Evolutionary conservation across 2,113 vertebrate species (phyloP).

Genomic region (Triplophysa dalaica): DNA sequence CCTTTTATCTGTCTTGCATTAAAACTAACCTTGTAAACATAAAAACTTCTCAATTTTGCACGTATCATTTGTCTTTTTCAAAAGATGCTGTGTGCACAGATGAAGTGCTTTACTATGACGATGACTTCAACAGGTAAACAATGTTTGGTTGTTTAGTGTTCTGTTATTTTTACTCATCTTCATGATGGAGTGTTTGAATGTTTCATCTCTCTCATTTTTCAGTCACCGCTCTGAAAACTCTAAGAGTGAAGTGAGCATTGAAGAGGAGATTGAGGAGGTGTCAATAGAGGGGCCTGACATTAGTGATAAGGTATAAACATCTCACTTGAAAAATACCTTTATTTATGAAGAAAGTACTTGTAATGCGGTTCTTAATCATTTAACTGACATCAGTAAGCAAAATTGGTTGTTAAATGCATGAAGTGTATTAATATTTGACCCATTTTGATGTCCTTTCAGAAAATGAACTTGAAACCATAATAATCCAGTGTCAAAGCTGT

Average conservation of each 20-base stretch:
- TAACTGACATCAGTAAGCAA: too few relatives aligned
- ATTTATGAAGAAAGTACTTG: too few relatives aligned
- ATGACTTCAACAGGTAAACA: conserved; percentile 92
- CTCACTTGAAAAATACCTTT: background rate
- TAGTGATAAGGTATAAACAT: conserved; percentile 80
- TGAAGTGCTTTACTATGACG: conserved; percentile 84
- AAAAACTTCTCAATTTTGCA: background rate
- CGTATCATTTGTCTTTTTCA: background rate
- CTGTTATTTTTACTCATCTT: background rate
- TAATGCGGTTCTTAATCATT: too few relatives aligned
- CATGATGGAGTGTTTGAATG: background rate
- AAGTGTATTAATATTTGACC: too few relatives aligned
- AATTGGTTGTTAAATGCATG: too few relatives aligned
- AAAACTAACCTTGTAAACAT: background rate
- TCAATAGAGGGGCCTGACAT: conserved; percentile 82
- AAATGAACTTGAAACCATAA: too few relatives aligned
- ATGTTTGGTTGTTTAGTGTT: background rate
- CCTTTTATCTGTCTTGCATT: background rate
- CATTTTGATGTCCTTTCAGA: too few relatives aligned
- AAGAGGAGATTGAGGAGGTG: conserved; percentile 90
- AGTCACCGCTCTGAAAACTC: conserved; percentile 87
- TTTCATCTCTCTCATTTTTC: background rate
- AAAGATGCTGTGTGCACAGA: conserved; percentile 68
- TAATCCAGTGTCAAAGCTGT: too few relatives aligned
- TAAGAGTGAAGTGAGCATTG: conserved; percentile 85